Evolutionary conservation across 2,888 invertebrate genomes (phyloP), one percentile per base, ranked within the genome.

Genomic region (Zonitis immaculata): DNA sequence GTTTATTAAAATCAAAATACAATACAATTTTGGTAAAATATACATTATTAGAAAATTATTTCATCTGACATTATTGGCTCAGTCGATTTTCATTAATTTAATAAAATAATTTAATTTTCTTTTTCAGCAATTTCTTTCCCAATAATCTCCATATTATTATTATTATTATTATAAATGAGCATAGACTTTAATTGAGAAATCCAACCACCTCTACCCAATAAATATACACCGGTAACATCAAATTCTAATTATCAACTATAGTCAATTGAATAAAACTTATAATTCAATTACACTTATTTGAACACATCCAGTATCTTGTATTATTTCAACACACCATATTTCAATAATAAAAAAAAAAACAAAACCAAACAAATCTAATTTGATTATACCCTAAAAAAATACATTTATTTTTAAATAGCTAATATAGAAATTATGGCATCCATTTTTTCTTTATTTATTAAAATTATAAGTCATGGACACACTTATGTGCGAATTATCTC

Each of bases 281-380:
- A 16, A 32, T 18, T 28, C 47, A 54, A 53, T 47, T 56, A 56
- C 53, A 53, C 42, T 48, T 47, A 44, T 42, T 47, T 57, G 56
- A 57, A 57, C 56, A 57, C 56, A 57, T 51, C 22, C 50, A 53
- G 56, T 57, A 57, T 57, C 56, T 47, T 57, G 51, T 42, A 25
- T 42, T 51, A 52, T 47, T 51, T 51, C 35, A 20, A 50, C 47
- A 47, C 43, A 45, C 22, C 42, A 25, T n/a, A n/a, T n/a, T n/a
- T n/a, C n/a, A n/a, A n/a, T n/a, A n/a, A n/a, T n/a, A n/a, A n/a
- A n/a, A n/a, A n/a, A n/a, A n/a, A n/a, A n/a, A n/a, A n/a, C n/a
- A n/a, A n/a, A n/a, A n/a, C n/a, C n/a, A n/a, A n/a, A n/a, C n/a
- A n/a, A n/a, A n/a, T n/a, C n/a, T n/a, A n/a, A n/a, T n/a, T n/a